Evolutionary conservation across 1,140 invertebrate species (phyloP).

Genomic region (Eufriesea mexicana): DNA sequence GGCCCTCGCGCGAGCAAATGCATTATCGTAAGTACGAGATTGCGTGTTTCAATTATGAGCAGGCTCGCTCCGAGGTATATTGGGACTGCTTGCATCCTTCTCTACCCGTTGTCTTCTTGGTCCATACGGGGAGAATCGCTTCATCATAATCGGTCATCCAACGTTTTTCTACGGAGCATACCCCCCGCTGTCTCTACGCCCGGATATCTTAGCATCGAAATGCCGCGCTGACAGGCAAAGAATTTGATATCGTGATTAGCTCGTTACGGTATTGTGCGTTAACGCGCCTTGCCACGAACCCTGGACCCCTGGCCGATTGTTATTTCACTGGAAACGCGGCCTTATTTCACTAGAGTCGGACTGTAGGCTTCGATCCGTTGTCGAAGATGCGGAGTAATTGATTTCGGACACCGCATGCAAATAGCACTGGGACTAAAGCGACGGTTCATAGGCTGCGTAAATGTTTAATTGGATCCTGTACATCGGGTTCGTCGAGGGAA

Average conservation of each 20-base stretch:
- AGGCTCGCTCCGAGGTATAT: conserved; percentile 66
- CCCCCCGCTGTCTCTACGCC: conserved; percentile 74
- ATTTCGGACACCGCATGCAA: conserved; percentile 61
- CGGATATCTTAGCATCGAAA: conserved; percentile 81
- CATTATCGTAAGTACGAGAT: conserved; percentile 77
- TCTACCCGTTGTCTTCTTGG: conserved; percentile 38
- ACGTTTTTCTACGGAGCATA: conserved; percentile 72
- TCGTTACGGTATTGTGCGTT: conserved; percentile 77
- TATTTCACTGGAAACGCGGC: conserved; percentile 22
- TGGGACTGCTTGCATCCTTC: conserved; percentile 68
- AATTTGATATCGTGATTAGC: conserved; percentile 83
- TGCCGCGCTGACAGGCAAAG: conserved; percentile 81
- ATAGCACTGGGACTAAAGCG: conserved; percentile 46
- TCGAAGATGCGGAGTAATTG: conserved; percentile 49
- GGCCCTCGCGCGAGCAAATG: conserved; percentile 50
- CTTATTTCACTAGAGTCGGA: too few relatives aligned
- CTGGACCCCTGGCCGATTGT: conserved; percentile 51
- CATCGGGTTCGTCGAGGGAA: not conserved
- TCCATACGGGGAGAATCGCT: conserved; percentile 74
- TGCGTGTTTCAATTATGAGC: conserved; percentile 81
- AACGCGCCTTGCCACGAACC: conserved; percentile 64
- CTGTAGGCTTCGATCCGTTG: not conserved
- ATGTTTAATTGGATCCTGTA: not conserved
- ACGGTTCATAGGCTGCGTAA: not conserved
- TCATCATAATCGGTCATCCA: conserved; percentile 82